Evolutionary conservation across 2,113 vertebrate species (phyloP), one percentile per base, ranked within the genome.

Genomic region (Lepisosteus osseus): DNA sequence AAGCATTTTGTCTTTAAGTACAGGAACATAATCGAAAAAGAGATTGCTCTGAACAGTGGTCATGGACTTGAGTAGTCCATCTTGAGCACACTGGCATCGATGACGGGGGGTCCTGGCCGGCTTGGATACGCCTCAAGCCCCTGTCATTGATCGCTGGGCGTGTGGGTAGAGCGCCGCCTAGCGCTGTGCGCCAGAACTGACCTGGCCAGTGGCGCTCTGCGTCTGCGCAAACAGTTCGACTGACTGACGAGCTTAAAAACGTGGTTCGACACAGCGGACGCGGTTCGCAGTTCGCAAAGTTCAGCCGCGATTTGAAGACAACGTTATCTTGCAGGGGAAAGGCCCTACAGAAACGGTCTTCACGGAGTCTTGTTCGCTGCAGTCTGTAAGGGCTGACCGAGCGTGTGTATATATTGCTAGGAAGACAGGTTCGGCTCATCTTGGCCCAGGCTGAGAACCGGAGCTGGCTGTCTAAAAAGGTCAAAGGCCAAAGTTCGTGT

Each of bases 401-500:
- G 7, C 3, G 56, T 8, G 56, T n/a, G 11, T 59, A 59, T 59
- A 59, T 11, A 59, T 4, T 12, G n/a, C n/a, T 59, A n/a, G 56
- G n/a, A 29, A 29, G 29, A 29, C 29, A 29, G 56, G 56, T 59
- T 12, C n/a, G n/a, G 11, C 7, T 59, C 0, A 4, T 4, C n/a
- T 12, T 4, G n/a, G 11, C 3, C 3, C 1, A 4, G 11, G 56
- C 56, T 13, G 1, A 12, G 56, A 3, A 8, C 13, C 7, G 56
- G 56, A 4, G 56, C 4, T 59, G 7, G 12, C 56, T 8, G n/a
- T n/a, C 3, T 11, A 11, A 11, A 59, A 59, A 59, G 78, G 76
- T 85, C 15, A 56, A 74, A 84, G 86, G 83, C 86, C 86, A 89
- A 87, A 89, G 86, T 84, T 87, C 78, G 87, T 17, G 55, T 85